Base-by-base conservation (phyloP, 2,888 invertebrate species). In the Meteorus colon region DNA sequence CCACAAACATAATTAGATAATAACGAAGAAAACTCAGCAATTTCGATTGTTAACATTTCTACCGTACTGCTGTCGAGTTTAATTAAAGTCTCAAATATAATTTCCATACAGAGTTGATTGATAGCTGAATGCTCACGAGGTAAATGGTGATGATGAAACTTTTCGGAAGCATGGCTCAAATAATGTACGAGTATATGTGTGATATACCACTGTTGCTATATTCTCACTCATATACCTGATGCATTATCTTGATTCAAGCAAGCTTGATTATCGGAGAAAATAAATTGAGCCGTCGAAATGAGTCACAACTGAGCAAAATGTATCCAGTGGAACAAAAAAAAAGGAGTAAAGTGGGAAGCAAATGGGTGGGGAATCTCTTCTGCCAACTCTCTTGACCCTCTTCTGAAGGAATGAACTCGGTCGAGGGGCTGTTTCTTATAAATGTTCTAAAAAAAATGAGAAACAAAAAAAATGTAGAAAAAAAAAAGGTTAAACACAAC, bases 361-460 rank as follows among this genome's bases (percentile, higher is more conserved):
- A n/a, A 55, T 55, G 55, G 48, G n/a, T 24, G 55, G 19, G 55
- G 41, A 34, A n/a, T 29, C 16, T 65, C 34, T 37, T n/a, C 34
- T 68, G 68, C 45, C 62, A 75, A 69, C 74, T 62, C 74, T 63
- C 69, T 75, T 75, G 74, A 75, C 74, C 74, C 45, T 75, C 37
- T 69, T 75, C 51, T 31, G 55, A 75, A 51, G 65, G 55, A 70
- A 71, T 75, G 55, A 75, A 59, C 55, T 65, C 65, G 55, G 51
- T 70, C 65, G 41, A 70, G 66, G 37, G 45, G 73, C 14, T 29
- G 60, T 62, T 62, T 37, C 60, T 29, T 62, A 14, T 16, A 71
- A 59, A 62, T 70, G 24, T 37, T 37, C 45, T 29, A 29, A 62
- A 70, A 31, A 34, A 63, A 63, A 60, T 27, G 8, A 14, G 27